Conservation (phyloP, 2,888 invertebrate genomes). For the Cheilosia urbana region DNA sequence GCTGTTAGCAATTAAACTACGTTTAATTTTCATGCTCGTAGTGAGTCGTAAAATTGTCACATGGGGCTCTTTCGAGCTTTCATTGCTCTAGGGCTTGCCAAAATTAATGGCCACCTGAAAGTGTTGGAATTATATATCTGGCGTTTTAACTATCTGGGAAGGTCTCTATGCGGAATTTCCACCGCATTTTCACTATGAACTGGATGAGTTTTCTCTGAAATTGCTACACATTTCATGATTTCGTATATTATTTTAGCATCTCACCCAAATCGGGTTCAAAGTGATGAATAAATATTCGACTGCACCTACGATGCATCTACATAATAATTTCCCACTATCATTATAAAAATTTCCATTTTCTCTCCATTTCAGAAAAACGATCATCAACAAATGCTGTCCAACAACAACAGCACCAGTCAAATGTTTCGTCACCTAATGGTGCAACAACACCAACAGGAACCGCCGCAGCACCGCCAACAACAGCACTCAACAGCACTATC, state of each 20-base stretch:
- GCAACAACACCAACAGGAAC: constrained; percentile 67
- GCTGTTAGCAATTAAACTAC: background rate
- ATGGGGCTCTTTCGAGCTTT: background rate
- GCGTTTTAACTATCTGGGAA: background rate
- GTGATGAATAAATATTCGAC: background rate
- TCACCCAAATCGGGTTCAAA: background rate
- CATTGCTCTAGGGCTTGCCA: background rate
- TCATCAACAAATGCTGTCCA: constrained; percentile 52
- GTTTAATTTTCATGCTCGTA: background rate
- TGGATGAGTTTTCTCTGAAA: too few species aligned
- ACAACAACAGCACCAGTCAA: constrained; percentile 65
- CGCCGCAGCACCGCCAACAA: constrained; percentile 65
- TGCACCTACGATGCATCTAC: background rate
- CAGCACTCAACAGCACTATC: constrained; percentile 75
- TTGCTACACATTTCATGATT: background rate
- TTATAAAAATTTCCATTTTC: background rate
- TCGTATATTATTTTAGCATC: background rate
- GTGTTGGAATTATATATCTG: constrained; percentile 9
- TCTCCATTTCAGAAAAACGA: constrained; percentile 76
- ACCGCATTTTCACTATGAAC: background rate
- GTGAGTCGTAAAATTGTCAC: background rate
- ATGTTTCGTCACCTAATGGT: constrained; percentile 64
- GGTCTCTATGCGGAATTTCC: background rate
- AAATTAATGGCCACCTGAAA: constrained; percentile 19
- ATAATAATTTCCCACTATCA: background rate